Base-by-base conservation (phyloP, 1,140 invertebrate genomes). In the Trichogramma pretiosum region DNA sequence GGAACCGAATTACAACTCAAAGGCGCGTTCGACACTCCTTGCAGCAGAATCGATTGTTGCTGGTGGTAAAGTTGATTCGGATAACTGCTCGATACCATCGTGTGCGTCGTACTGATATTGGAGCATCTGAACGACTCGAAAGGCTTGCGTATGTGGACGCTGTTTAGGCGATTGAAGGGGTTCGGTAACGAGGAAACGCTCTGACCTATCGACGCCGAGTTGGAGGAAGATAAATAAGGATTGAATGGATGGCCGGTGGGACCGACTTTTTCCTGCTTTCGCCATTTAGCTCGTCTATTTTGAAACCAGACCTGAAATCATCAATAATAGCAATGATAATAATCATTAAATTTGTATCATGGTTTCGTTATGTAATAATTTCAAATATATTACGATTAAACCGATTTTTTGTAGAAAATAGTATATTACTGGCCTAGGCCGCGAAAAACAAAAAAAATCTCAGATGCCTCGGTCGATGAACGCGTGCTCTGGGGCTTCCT, bases 181-280 rank as follows among this genome's bases (percentile, higher is more conserved):
- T 87, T 88, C 8, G 83, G 82, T 56, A 88, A 75, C 23, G 68
- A 62, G n/a, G 78, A 67, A 42, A 82, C 75, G 38, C 74, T 77
- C 26, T 74, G 74, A 11, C 24, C 24, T 11, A 28, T 11, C 17
- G 68, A 62, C 11, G 77, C 69, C 16, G 68, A 61, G 11, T 77
- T 69, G 23, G 75, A 74, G 21, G 76, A 72, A 33, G 75, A 78
- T 46, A 89, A 60, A 69, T 89, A 92, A 0, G 87, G 86, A 67
- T 84, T 89, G 76, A 92, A 93, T 1, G 90, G 90, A 66, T 93
- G 90, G 11, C 76, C 85, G 59, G 90, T 84, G 0, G 90, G 89
- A 1, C 89, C 89, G 57, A 93, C 89, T 72, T 93, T 93, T 67
- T 93, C 89, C 64, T 93, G 89, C 54, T 91, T 87, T 18, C 90